Evolutionary conservation across 2,888 invertebrate genomes (phyloP).

Genomic region (Dolichopus griseipennis): DNA sequence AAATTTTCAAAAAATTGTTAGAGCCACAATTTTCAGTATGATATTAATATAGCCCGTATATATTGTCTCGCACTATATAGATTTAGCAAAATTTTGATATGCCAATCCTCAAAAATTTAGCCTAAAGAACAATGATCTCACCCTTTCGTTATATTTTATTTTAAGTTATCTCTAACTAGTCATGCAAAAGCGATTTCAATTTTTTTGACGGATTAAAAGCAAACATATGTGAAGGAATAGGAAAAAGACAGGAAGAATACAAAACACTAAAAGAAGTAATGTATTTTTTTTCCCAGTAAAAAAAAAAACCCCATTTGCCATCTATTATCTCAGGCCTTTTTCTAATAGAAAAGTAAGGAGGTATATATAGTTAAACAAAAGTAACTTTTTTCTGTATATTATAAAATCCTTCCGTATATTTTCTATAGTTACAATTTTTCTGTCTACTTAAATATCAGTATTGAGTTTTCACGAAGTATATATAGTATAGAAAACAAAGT

Average conservation of each 20-base stretch:
- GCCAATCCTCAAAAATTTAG: not conserved
- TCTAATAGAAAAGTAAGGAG: not conserved
- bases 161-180: not conserved
- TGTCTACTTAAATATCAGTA: too few species aligned
- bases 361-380: too few species aligned
- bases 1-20: too few species aligned
- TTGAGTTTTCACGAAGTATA: too few species aligned
- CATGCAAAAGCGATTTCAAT: not conserved
- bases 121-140: not conserved
- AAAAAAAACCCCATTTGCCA: not conserved
- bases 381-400: not conserved
- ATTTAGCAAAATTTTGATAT: too few species aligned
- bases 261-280: too few species aligned
- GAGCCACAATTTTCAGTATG: too few species aligned
- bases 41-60: too few species aligned
- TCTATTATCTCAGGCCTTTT: not conserved
- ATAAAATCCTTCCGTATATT: not conserved
- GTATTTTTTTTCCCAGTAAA: not conserved
- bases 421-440: not conserved
- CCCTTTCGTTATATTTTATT: not conserved
- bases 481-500: too few species aligned
- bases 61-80: too few species aligned
- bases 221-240: constrained; percentile 14
- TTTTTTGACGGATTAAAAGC: constrained; percentile 22
- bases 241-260: not conserved